Percentiles rank a stretch among this genome's conserved stretches.
Conservation (phyloP, 2,797 vertebrate species). For the Sebastes kiyomatsui region DNA sequence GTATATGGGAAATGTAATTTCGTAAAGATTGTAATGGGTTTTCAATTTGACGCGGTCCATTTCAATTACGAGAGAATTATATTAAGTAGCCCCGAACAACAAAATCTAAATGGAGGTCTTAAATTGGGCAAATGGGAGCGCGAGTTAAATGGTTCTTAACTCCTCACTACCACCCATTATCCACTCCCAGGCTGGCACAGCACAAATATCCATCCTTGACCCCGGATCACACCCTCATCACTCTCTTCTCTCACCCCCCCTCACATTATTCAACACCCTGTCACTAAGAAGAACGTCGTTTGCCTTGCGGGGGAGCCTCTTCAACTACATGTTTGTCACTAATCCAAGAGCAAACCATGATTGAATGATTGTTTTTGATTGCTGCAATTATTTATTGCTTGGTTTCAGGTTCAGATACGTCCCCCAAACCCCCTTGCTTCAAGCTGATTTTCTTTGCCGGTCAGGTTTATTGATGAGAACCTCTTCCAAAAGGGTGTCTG, state of each 20-base stretch:
- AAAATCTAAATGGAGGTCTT: constrained; percentile 70
- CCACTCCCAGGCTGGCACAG: constrained; percentile 42
- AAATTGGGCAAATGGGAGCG: constrained; percentile 60
- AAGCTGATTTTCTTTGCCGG: constrained; percentile 4
- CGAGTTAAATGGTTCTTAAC: constrained; percentile 73
- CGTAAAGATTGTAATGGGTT: constrained; percentile 64
- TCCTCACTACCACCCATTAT: constrained; percentile 57
- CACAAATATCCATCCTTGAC: constrained; percentile 69
- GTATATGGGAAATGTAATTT: constrained; percentile 34
- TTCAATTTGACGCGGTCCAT: constrained; percentile 68
- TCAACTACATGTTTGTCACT: constrained; percentile 1
- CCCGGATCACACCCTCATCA: constrained; percentile 44
- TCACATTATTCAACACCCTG: constrained; percentile 11
- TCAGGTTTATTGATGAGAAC: constrained; percentile 39
- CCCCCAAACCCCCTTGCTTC: background rate
- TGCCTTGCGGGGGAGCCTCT: background rate
- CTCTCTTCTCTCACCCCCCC: constrained; percentile 25
- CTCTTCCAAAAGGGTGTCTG: constrained; percentile 8
- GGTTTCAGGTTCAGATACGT: background rate
- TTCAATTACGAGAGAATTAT: constrained; percentile 72
- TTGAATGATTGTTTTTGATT: constrained; percentile 15
- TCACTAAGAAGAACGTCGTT: constrained; percentile 23
- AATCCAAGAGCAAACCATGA: constrained; percentile 5
- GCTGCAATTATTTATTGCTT: constrained; percentile 12
- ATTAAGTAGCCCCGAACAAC: constrained; percentile 74